Percentiles rank a stretch among this genome's conserved stretches.
Conservation (phyloP, 2,113 vertebrate species). For the Hippocampus abdominalis region DNA sequence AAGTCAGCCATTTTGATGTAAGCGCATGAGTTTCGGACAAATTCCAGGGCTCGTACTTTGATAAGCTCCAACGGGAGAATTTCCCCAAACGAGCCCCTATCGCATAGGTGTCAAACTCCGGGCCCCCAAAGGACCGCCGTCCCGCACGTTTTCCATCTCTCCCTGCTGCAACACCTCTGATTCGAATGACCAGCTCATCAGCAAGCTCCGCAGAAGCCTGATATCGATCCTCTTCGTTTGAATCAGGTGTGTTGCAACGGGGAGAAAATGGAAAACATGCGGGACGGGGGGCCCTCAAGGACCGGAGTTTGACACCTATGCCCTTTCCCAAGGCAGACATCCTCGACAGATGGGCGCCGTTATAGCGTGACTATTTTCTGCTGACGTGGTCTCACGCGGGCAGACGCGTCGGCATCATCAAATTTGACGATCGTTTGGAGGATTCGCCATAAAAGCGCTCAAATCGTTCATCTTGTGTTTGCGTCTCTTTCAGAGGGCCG, state of each 20-base stretch:
- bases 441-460: background rate
- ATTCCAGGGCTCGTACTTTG: background rate
- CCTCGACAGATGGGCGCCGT: background rate
- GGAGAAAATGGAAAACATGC: too few relatives aligned
- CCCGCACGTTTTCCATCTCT: too few relatives aligned
- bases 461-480: conserved; percentile 22
- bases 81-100: background rate
- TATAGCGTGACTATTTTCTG: background rate
- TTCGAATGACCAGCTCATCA: too few relatives aligned
- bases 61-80: background rate
- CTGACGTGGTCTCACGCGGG: background rate
- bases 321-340: background rate
- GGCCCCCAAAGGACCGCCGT: too few relatives aligned
- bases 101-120: too few relatives aligned
- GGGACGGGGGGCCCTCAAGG: too few relatives aligned
- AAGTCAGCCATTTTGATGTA: background rate
- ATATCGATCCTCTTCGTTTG: too few relatives aligned
- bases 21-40: background rate
- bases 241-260: too few relatives aligned
- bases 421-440: background rate
- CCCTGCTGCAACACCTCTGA: too few relatives aligned
- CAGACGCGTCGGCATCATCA: background rate
- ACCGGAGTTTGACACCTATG: too few relatives aligned
- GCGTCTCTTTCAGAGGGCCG: conserved; percentile 86
- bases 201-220: too few relatives aligned